Percentiles rank a stretch among this genome's conserved stretches.
phyloP scores from a whole-genome alignment of 2,113 vertebrate genomes.

The Periophthalmus modestus region DNA sequence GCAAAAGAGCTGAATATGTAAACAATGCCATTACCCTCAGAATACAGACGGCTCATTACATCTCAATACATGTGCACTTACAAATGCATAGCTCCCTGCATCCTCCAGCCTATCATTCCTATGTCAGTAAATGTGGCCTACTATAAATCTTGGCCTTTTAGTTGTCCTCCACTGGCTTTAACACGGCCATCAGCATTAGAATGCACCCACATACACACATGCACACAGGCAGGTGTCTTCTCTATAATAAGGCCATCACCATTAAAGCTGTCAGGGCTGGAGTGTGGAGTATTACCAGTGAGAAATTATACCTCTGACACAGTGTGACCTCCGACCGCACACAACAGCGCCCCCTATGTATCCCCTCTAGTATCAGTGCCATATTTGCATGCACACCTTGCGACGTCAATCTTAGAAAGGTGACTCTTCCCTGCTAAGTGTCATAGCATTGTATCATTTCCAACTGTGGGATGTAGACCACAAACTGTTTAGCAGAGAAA shows the following conservation, averaged over 20 bases:
- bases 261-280: constrained; percentile 80
- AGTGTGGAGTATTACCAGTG: constrained; percentile 76
- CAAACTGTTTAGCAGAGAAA: constrained; percentile 24
- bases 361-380: not conserved
- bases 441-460: constrained; percentile 41
- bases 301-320: constrained; percentile 73
- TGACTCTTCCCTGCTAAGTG: constrained; percentile 3
- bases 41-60: constrained; percentile 59
- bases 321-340: constrained; percentile 46
- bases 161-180: constrained; percentile 54
- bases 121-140: constrained; percentile 46
- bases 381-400: constrained; percentile 17
- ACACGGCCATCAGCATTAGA: constrained; percentile 68
- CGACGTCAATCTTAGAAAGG: not conserved
- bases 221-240: constrained; percentile 49
- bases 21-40: constrained; percentile 29
- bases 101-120: constrained; percentile 52
- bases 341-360: constrained; percentile 33
- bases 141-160: constrained; percentile 61
- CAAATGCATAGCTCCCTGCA: constrained; percentile 22
- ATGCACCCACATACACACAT: constrained; percentile 25
- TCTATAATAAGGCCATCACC: constrained; percentile 84
- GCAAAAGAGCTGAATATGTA: not conserved
- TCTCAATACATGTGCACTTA: constrained; percentile 19
- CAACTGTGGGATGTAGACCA: constrained; percentile 6